Conservation (phyloP, 2,797 vertebrate genomes). For the Myioborus miniatus region DNA sequence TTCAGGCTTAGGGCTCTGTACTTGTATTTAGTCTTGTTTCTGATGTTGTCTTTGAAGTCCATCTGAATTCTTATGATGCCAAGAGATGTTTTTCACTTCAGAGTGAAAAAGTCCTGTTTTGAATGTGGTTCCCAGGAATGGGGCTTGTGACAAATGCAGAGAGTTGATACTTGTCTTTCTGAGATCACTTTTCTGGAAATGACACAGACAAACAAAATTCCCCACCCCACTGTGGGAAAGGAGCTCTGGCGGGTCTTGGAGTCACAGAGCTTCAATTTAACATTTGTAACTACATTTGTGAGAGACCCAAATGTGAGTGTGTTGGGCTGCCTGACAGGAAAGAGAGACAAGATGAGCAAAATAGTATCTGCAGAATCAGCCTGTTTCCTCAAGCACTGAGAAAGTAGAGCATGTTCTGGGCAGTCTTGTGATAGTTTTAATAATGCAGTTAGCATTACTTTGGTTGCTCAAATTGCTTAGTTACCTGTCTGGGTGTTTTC, state of each 20-base stretch:
- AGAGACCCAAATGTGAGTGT: neutral
- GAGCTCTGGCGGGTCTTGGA: neutral
- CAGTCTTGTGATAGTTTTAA: neutral
- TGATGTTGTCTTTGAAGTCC: neutral
- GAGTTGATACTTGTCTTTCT: conserved; percentile 24
- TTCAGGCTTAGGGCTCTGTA: neutral
- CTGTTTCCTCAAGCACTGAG: neutral
- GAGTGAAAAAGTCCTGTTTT: neutral
- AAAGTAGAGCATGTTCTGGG: neutral
- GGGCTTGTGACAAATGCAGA: neutral
- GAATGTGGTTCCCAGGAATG: neutral
- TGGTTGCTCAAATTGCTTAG: neutral
- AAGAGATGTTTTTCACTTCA: neutral
- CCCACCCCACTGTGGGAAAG: conserved; percentile 5
- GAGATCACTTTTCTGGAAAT: conserved; percentile 12
- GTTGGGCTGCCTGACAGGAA: accelerated
- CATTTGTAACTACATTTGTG: neutral
- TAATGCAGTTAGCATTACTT: neutral
- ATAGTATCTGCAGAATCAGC: neutral
- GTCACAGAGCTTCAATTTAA: neutral
- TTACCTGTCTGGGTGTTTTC: neutral
- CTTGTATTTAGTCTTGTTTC: neutral
- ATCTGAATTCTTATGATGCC: neutral
- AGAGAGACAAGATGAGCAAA: neutral
- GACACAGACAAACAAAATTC: neutral